Percentiles rank a stretch among this genome's conserved stretches.
Conservation (phyloP, 2,888 invertebrate species). For the Adelphocoris suturalis region DNA sequence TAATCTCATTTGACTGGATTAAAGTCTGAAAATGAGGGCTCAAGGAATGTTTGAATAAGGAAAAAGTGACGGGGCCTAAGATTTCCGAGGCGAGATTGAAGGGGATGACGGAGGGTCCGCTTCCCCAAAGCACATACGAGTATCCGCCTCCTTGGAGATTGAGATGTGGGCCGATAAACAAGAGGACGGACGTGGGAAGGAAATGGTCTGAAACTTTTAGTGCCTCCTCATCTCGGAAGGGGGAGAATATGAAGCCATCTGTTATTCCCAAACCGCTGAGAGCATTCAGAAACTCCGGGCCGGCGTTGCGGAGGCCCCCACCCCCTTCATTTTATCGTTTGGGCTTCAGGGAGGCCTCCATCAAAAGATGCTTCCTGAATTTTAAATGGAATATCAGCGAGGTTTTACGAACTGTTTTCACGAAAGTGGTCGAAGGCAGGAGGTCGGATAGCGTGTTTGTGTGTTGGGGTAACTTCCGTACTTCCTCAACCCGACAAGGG, state of each 20-base stretch:
- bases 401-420: conserved; percentile 42
- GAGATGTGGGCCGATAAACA: conserved; percentile 42
- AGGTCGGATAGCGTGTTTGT: conserved; percentile 12
- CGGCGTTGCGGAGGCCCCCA: neutral
- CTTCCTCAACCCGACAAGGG: neutral
- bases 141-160: conserved; percentile 28
- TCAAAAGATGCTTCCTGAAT: conserved; percentile 39
- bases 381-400: conserved; percentile 39
- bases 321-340: conserved; percentile 38
- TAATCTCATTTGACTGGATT: no score
- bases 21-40: neutral
- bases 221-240: conserved; percentile 36
- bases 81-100: conserved; percentile 27
- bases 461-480: conserved; percentile 15
- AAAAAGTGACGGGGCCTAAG: neutral
- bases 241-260: conserved; percentile 39
- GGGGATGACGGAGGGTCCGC: conserved; percentile 22
- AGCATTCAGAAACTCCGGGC: conserved; percentile 31
- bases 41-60: neutral
- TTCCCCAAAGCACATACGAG: conserved; percentile 36
- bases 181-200: conserved; percentile 42
- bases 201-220: conserved; percentile 42
- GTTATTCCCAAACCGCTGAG: conserved; percentile 42
- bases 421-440: conserved; percentile 23
- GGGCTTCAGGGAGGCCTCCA: conserved; percentile 28